Conservation (phyloP, 2,113 vertebrate species). For the Nycticorax nycticorax region DNA sequence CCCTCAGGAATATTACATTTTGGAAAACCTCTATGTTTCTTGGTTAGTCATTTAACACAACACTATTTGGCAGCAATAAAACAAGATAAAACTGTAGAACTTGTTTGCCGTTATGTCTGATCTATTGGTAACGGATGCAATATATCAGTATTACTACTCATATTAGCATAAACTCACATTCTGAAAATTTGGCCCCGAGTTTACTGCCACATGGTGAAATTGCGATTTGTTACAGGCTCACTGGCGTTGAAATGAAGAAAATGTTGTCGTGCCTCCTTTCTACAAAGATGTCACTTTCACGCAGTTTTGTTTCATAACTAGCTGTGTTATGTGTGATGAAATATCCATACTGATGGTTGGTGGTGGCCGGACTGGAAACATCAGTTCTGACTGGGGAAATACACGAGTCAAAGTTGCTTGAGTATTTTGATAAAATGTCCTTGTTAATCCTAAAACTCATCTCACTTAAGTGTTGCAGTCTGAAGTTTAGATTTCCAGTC, state of each 20-base stretch:
- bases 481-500: not conserved
- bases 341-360: not conserved
- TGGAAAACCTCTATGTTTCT: not conserved
- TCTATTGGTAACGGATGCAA: not conserved
- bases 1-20: not conserved
- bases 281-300: not conserved
- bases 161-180: not conserved
- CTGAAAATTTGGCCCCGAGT: not conserved
- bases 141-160: not conserved
- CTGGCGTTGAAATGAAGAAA: not conserved
- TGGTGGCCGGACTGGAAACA: not conserved
- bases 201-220: not conserved
- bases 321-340: not conserved
- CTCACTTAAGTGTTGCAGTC: not conserved
- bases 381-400: not conserved
- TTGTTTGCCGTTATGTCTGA: not conserved
- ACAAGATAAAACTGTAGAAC: not conserved
- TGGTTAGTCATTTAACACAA: not conserved
- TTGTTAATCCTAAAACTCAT: not conserved
- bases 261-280: not conserved
- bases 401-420: not conserved
- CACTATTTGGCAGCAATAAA: not conserved
- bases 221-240: not conserved
- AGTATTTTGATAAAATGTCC: not conserved
- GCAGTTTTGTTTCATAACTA: not conserved